These are phyloP conservation scores for Abrostola triplasia DNA, from an alignment of 2,888 invertebrate species.

Conservation along the genomic window DNA sequence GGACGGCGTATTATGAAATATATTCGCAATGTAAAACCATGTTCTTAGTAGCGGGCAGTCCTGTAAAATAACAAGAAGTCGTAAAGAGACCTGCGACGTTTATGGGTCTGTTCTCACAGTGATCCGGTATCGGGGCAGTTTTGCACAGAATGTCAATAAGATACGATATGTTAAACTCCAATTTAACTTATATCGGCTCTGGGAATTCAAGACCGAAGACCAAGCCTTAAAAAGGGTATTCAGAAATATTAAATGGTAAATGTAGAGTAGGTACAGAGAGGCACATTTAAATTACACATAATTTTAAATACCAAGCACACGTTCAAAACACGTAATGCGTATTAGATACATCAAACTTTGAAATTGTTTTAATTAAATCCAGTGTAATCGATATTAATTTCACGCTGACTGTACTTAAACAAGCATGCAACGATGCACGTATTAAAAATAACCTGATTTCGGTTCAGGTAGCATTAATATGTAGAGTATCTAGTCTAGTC, in stretches of 20 bases:
- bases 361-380: too few species aligned
- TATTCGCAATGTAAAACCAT: slow-evolving; percentile 33
- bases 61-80: slow-evolving; percentile 73
- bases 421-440: slow-evolving; percentile 8
- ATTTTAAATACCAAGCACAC: too few species aligned
- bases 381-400: neutral
- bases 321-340: too few species aligned
- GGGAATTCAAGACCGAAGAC: neutral
- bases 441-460: slow-evolving; percentile 47
- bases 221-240: too few species aligned
- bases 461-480: slow-evolving; percentile 43
- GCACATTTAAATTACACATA: too few species aligned
- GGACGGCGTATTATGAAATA: slow-evolving; percentile 27
- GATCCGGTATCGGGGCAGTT: slow-evolving; percentile 65
- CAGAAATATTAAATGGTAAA: too few species aligned
- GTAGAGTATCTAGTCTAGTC: slow-evolving; percentile 57
- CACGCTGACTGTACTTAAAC: slow-evolving; percentile 3
- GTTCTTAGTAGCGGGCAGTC: slow-evolving; percentile 38
- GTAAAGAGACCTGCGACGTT: slow-evolving; percentile 71
- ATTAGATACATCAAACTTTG: too few species aligned
- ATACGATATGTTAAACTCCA: slow-evolving; percentile 33
- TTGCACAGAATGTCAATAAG: slow-evolving; percentile 65
- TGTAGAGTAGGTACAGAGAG: too few species aligned
- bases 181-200: slow-evolving; percentile 25
- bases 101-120: slow-evolving; percentile 75